Base-by-base conservation (phyloP, 2,888 invertebrate species). In the Cephonodes hylas region DNA sequence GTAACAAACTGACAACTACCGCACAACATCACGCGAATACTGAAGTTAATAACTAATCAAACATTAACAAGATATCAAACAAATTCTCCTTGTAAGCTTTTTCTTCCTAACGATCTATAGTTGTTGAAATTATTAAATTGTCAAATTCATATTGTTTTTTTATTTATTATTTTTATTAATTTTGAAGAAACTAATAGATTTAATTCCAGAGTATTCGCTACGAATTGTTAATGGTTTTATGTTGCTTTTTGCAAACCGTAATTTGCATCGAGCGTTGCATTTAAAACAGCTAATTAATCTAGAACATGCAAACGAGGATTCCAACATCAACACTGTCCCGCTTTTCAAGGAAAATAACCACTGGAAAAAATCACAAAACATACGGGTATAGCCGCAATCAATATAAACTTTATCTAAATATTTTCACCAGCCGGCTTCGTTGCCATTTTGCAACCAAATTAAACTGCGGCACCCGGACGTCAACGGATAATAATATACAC, bases 241-340 rank as follows among this genome's bases (percentile, higher is more conserved):
- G 18, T 10, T 53, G 27, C 53, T 27, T 53, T 53, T 46, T 53
- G 27, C 18, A 53, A 18, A 10, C 27, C 53, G 10, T 31, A 27
- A 53, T 18, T 53, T 18, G 18, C 15, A 53, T 10, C 59, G 58
- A 60, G 62, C 62, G 45, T 57, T 15, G 46, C 58, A 45, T 60
- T 46, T 61, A 63, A 64, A 64, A 62, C 63, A 67, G 67, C 64
- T 66, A 27, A 53, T 53, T 53, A 53, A 53, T 53, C 53, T 53
- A 53, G 31, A 31, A 20, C 53, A 53, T 53, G 53, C 53, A 53
- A 53, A 53, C 53, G 53, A 53, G 27, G 27, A 53, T 27, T 53
- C 27, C 18, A 53, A 18, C 27, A 10, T 10, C 18, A 38, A 27
- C 53, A 53, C 27, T 53, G 53, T 53, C 53, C 53, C 53, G 53